phyloP scores from a whole-genome alignment of 2,797 vertebrate species.

The Masticophis lateralis region DNA sequence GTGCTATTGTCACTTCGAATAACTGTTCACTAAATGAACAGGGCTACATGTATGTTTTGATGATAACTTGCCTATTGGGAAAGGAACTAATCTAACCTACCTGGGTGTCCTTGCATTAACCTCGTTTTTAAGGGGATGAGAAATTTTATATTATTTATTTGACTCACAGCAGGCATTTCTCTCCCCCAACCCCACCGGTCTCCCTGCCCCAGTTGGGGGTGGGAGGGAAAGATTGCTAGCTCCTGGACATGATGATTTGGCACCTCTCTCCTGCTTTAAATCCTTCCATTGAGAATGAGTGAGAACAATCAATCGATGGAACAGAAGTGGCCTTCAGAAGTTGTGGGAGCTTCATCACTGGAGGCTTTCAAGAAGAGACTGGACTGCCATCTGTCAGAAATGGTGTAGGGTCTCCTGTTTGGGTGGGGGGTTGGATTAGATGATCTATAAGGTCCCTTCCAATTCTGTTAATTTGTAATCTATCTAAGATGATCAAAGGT shows the following conservation, averaged over 20 bases:
- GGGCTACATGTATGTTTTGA: background rate
- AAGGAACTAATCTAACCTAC: conserved; percentile 25
- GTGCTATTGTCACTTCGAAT: background rate
- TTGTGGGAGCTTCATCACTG: too few relatives aligned
- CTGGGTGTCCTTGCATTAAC: conserved; percentile 19
- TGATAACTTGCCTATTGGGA: background rate
- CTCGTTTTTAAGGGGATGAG: background rate
- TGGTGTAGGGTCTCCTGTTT: too few relatives aligned
- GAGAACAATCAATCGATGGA: too few relatives aligned
- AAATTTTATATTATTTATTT: background rate
- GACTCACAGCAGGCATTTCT: background rate
- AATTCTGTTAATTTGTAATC: too few relatives aligned
- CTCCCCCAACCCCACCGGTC: background rate
- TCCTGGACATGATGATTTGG: background rate
- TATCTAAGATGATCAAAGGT: too few relatives aligned
- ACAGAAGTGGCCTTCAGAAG: too few relatives aligned
- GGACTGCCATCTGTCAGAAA: too few relatives aligned
- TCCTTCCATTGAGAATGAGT: background rate
- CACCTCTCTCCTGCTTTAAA: background rate
- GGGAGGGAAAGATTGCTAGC: background rate
- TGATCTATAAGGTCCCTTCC: too few relatives aligned
- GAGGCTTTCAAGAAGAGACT: too few relatives aligned
- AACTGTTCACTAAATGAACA: background rate
- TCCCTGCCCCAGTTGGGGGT: background rate
- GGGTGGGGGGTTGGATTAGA: too few relatives aligned